Evolutionary conservation across 2,113 vertebrate genomes (phyloP), one percentile per base, ranked within the genome.

Genomic region (Amphiprion ocellaris): DNA sequence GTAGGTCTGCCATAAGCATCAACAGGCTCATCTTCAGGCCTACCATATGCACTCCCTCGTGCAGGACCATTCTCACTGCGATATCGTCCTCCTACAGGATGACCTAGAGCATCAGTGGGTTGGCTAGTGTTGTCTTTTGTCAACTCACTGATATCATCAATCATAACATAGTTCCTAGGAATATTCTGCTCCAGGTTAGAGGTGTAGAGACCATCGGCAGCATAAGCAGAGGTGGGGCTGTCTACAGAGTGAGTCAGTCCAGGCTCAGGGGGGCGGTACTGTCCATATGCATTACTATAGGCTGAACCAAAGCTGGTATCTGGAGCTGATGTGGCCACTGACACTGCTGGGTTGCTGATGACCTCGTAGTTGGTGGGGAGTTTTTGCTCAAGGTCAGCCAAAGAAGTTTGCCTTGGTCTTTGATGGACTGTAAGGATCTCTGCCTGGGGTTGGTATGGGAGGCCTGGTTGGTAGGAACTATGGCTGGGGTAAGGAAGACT

Each of bases 141-240:
- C 79, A 99, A 93, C 88, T 99, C 98, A 1, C 97, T 99, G 89
- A 99, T 99, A 88, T 99, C 98, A 10, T 99, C 98, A 0, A 99
- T 99, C 98, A 99, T 97, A 52, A 99, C 98, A 0, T 99, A 99
- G 92, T 99, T 99, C 59, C 98, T 95, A 37, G 98, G 97, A 61
- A 99, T 97, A 66, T 96, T 99, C 90, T 99, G 98, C 89, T 99
- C 98, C 64, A 99, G 90, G 89, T 92, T 99, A 75, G 98, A 97
- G 69, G 97, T 94, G 74, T 99, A 99, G 26, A 97, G 93, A 17
- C 96, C 96, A 72, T 99, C 98, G 0, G 97, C 91, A 67, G 95
- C 90, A 84, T 96, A 99, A 73, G 94, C 92, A 69, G 96, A 94
- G 0, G 95, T 95, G 53, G 96, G 96, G 74, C 97, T 96, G 14